Evolutionary conservation across 2,888 invertebrate species (phyloP).

Genomic region (Eupithecia insigniata): DNA sequence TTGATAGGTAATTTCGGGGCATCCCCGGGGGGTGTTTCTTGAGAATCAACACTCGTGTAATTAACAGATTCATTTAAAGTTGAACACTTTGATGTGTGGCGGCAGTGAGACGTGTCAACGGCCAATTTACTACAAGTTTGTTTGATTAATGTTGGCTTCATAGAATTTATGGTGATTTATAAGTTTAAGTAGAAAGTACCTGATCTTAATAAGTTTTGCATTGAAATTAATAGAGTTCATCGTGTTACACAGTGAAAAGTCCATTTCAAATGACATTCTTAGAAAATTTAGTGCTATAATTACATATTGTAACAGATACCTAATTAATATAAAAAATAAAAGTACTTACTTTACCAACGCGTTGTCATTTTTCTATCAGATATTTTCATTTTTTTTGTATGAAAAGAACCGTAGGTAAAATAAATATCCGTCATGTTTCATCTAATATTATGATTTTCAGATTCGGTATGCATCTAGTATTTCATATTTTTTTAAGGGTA

Average conservation of each 20-base stretch:
- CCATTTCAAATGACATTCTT: background rate
- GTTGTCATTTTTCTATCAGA: background rate
- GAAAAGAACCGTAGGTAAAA: background rate
- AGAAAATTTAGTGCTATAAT: background rate
- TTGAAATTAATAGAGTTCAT: background rate
- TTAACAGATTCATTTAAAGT: constrained; percentile 80
- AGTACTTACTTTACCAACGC: background rate
- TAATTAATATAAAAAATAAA: too few relatives aligned
- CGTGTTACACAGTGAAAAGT: background rate
- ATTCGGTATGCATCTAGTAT: too few relatives aligned
- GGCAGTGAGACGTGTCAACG: constrained; percentile 29
- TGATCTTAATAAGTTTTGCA: background rate
- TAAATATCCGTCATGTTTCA: too few relatives aligned
- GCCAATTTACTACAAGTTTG: constrained; percentile 40
- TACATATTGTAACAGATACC: background rate
- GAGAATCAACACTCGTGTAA: constrained; percentile 80
- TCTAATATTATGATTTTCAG: too few relatives aligned
- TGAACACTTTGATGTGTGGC: constrained; percentile 69
- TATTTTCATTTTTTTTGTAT: background rate
- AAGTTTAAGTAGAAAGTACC: background rate
- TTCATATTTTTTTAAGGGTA: background rate
- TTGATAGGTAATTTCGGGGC: constrained; percentile 73
- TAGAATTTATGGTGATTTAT: background rate
- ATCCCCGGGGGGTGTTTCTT: constrained; percentile 69
- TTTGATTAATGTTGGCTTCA: constrained; percentile 58